phyloP scores from a whole-genome alignment of 1,140 invertebrate genomes.

The Saccostrea echinata region DNA sequence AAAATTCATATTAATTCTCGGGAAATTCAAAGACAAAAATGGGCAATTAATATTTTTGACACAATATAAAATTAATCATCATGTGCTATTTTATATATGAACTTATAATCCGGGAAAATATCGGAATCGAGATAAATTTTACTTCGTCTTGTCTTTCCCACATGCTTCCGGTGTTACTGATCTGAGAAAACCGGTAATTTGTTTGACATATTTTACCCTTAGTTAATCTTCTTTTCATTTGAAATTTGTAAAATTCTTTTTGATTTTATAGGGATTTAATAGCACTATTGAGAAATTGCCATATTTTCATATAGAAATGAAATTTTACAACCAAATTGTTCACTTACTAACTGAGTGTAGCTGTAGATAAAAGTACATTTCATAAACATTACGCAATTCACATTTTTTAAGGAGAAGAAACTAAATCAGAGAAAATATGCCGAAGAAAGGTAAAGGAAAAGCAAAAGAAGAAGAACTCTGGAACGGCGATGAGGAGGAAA shows the following conservation, averaged over 20 bases:
- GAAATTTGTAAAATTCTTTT: not conserved
- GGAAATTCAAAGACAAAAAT: no score
- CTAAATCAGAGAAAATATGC: conserved; percentile 26
- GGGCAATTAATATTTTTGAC: no score
- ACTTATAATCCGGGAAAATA: not conserved
- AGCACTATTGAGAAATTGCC: not conserved
- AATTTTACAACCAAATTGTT: no score
- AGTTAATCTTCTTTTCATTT: no score
- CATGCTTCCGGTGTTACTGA: conserved; percentile 1
- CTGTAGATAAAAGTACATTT: not conserved
- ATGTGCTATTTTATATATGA: no score
- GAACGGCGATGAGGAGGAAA: conserved; percentile 49
- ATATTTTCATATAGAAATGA: not conserved
- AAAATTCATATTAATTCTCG: no score
- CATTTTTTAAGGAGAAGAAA: not conserved
- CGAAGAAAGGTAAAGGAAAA: conserved; percentile 46
- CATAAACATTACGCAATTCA: not conserved
- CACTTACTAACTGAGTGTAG: not conserved
- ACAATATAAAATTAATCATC: no score
- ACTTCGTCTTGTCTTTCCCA: not conserved
- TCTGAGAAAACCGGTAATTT: not conserved
- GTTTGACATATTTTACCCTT: conserved; percentile 9
- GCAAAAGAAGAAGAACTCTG: conserved; percentile 42
- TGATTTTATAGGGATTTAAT: not conserved
- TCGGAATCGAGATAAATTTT: not conserved